These are phyloP conservation scores for Danio jaintianensis DNA, from an alignment of 2,797 vertebrate species.

Conservation along the genomic window DNA sequence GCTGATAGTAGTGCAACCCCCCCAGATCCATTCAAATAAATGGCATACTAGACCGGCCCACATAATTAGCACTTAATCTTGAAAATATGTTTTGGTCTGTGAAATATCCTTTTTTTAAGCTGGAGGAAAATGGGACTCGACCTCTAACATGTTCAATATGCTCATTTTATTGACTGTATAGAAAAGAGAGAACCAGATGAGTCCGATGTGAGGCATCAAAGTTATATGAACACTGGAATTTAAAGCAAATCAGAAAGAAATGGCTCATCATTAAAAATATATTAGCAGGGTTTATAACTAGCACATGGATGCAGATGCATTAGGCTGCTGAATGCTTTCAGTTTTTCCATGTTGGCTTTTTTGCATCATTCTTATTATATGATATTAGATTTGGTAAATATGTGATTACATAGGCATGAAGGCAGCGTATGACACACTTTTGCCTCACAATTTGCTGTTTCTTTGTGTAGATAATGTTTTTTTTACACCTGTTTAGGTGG, in stretches of 20 bases:
- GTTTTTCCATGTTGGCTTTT: not conserved
- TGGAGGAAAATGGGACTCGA: constrained; percentile 75
- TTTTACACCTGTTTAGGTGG: too few relatives aligned
- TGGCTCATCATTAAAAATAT: constrained; percentile 25
- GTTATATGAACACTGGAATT: constrained; percentile 34
- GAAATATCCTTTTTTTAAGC: constrained; percentile 78
- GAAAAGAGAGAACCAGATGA: constrained; percentile 61
- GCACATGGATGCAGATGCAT: not conserved
- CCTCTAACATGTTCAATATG: constrained; percentile 81
- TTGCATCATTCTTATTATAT: not conserved
- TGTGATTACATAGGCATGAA: not conserved
- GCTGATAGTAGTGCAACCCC: too few relatives aligned
- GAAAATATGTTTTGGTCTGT: constrained; percentile 82
- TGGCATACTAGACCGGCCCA: constrained; percentile 78
- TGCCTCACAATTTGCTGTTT: too few relatives aligned
- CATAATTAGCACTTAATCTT: constrained; percentile 81
- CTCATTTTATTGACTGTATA: constrained; percentile 80
- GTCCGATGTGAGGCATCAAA: constrained; percentile 21
- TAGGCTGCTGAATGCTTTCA: not conserved
- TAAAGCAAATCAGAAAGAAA: constrained; percentile 51
- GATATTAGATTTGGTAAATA: not conserved
- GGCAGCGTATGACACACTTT: not conserved
- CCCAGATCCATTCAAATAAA: constrained; percentile 74
- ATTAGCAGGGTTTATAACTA: constrained; percentile 21
- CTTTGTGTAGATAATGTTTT: too few relatives aligned